Evolutionary conservation across 2,113 vertebrate species (phyloP).

Genomic region (Panthera uncia): DNA sequence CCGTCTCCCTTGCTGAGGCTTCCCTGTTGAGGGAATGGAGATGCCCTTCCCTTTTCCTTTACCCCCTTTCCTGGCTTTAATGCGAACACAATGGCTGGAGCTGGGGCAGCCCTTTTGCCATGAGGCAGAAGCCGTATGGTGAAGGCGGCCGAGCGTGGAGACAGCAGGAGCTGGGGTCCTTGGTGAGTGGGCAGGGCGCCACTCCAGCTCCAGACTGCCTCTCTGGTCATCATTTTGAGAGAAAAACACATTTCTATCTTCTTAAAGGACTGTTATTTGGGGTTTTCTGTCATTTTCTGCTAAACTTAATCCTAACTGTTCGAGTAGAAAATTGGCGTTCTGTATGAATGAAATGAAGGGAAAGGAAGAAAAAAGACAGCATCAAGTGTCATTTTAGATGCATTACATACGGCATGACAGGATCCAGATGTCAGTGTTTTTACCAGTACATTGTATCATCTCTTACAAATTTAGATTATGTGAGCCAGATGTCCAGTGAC

Average conservation of each 20-base stretch:
- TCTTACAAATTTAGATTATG: not conserved
- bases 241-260: not conserved
- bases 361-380: not conserved
- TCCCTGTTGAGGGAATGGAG: not conserved
- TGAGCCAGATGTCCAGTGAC: not conserved
- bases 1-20: not conserved
- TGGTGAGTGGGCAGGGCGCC: not conserved
- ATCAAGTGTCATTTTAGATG: not conserved
- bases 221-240: not conserved
- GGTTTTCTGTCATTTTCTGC: not conserved
- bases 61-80: not conserved
- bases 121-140: not conserved
- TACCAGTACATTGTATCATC: not conserved
- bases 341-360: not conserved
- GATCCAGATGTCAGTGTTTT: not conserved
- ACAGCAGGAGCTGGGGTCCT: too few species aligned
- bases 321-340: not conserved
- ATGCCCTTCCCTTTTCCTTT: not conserved
- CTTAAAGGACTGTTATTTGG: conserved; percentile 13
- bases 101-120: not conserved
- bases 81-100: not conserved
- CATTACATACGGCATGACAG: not conserved
- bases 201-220: not conserved
- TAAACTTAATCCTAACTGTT: conserved; percentile 16
- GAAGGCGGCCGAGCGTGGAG: not conserved